Base-by-base conservation (phyloP, 1,140 invertebrate species). In the Venturia canescens region DNA sequence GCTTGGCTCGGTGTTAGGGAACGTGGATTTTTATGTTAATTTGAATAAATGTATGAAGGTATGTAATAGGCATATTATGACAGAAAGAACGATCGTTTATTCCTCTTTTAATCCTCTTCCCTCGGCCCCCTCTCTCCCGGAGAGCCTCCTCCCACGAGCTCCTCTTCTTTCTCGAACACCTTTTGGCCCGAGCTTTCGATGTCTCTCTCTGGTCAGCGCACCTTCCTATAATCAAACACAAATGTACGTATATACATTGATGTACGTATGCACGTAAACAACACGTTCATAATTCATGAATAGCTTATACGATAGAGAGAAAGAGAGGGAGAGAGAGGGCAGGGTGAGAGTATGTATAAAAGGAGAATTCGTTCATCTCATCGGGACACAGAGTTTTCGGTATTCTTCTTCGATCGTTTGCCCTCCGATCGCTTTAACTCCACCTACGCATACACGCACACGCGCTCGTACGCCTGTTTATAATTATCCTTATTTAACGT, bases 261-360 rank as follows among this genome's bases (percentile, higher is more conserved):
- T n/a, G n/a, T n/a, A n/a, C n/a, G n/a, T n/a, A n/a, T n/a, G n/a
- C n/a, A n/a, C n/a, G n/a, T 80, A 80, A 53, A 63, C 67, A 72
- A 72, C 79, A 80, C 74, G 66, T 88, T 85, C 85, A 87, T 88
- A 89, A 88, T 89, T 87, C 85, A 87, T 83, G 85, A 84, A 85
- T 85, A 31, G 80, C 44, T 1, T 44, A 44, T 44, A 70, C 76
- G 83, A 86, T 87, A 26, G 23, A 74, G 71, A 18, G 84, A 88
- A 80, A 38, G 76, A 79, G 63, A 89, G 89, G 89, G 84, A 88
- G 75, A 38, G 76, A 79, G 63, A 89, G 89, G 89, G 85, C 88
- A 88, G 90, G 89, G 90, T 91, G 91, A 92, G 91, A 92, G 90
- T 90, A 66, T 70, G 89, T 92, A 92, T 92, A 92, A 91, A 92